Conservation (phyloP, 2,113 vertebrate genomes). For the Limnothrissa miodon region DNA sequence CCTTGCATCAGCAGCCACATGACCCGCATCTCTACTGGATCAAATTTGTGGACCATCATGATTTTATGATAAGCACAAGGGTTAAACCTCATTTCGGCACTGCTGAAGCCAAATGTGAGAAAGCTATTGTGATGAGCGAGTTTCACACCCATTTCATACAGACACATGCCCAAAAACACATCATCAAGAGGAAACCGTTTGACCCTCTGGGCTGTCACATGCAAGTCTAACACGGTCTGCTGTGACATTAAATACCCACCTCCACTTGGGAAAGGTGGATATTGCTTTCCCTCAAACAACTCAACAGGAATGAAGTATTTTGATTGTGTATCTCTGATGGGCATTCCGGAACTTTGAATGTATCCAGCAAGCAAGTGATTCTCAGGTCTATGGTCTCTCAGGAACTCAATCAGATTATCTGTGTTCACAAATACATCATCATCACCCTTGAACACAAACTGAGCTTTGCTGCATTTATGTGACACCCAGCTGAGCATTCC, state of each 20-base stretch:
- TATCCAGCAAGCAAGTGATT: constrained; percentile 38
- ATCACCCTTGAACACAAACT: constrained; percentile 72
- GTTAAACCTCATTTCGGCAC: constrained; percentile 65
- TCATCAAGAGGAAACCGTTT: constrained; percentile 78
- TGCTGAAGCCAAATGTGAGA: constrained; percentile 74
- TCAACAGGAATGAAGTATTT: constrained; percentile 73
- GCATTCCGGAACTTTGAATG: constrained; percentile 55
- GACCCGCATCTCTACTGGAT: constrained; percentile 72
- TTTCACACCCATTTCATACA: constrained; percentile 66
- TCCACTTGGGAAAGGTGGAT: constrained; percentile 72
- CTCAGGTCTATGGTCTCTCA: constrained; percentile 56
- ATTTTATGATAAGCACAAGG: constrained; percentile 72
- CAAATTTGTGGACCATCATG: constrained; percentile 72
- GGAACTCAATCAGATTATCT: constrained; percentile 72
- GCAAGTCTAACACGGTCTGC: constrained; percentile 59
- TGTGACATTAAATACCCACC: constrained; percentile 76
- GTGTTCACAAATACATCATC: constrained; percentile 75
- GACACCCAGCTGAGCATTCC: constrained; percentile 72
- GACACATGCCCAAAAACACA: constrained; percentile 77
- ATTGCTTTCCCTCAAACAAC: constrained; percentile 65
- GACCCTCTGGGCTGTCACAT: constrained; percentile 35
- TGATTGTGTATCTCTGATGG: constrained; percentile 69
- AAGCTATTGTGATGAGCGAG: constrained; percentile 71
- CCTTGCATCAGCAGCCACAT: constrained; percentile 76
- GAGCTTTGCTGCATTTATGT: constrained; percentile 54